phyloP scores from a whole-genome alignment of 2,113 vertebrate genomes.

The Thalassarche chlororhynchos region DNA sequence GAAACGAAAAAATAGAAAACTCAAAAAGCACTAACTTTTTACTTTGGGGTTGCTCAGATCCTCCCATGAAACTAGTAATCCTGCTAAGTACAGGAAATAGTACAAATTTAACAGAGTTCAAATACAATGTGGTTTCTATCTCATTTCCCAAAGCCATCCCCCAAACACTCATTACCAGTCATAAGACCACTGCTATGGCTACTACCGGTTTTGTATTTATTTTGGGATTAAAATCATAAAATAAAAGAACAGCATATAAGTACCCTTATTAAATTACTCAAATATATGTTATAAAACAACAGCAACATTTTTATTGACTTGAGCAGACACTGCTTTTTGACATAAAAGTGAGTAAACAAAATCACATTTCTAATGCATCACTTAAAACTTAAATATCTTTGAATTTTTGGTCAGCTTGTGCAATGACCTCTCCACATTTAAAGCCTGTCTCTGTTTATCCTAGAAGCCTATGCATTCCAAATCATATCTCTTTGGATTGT shows the following conservation, averaged over 20 bases:
- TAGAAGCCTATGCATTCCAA: background rate
- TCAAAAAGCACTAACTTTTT: background rate
- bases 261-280: background rate
- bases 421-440: background rate
- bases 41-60: background rate
- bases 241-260: background rate
- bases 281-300: background rate
- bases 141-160: background rate
- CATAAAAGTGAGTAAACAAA: background rate
- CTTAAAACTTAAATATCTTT: background rate
- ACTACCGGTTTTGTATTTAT: background rate
- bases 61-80: background rate
- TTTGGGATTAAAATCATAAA: background rate
- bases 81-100: background rate
- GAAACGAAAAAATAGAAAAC: background rate
- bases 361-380: background rate
- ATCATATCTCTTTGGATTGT: background rate
- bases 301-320: background rate
- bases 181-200: background rate
- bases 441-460: background rate
- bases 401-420: background rate
- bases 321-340: background rate
- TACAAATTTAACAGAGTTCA: background rate
- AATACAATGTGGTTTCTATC: background rate
- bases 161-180: background rate